Evolutionary conservation across 2,888 invertebrate species (phyloP).

Genomic region (Ypsolopha sequella): DNA sequence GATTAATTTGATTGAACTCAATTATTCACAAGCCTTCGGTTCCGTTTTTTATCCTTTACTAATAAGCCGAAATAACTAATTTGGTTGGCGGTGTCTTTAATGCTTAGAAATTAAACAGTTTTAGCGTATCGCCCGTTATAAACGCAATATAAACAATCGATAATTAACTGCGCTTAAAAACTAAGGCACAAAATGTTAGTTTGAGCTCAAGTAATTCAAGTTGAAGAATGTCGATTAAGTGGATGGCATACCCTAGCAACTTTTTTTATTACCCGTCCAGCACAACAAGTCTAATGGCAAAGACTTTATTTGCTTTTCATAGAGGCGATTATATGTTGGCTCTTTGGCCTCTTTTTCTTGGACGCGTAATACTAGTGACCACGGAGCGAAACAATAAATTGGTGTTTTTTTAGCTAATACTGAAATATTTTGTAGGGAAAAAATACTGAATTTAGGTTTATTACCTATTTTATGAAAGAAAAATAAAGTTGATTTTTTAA

Average conservation of each 20-base stretch:
- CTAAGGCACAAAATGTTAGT: constrained; percentile 38
- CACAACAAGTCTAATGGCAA: too few relatives aligned
- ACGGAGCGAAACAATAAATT: too few relatives aligned
- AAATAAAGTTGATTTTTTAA: too few relatives aligned
- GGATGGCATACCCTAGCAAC: constrained; percentile 9
- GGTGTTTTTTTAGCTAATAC: too few relatives aligned
- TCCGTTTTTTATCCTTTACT: constrained; percentile 50
- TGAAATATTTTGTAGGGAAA: too few relatives aligned
- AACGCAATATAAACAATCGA: constrained; percentile 66
- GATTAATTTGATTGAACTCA: constrained; percentile 70
- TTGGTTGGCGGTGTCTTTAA: constrained; percentile 66
- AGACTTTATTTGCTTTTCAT: too few relatives aligned
- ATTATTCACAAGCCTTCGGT: constrained; percentile 65
- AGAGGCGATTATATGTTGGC: too few relatives aligned
- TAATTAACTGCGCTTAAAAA: constrained; percentile 62
- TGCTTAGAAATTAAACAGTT: constrained; percentile 66
- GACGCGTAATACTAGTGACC: too few relatives aligned
- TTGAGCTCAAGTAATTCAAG: constrained; percentile 14
- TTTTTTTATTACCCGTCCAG: too few relatives aligned
- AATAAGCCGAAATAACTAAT: constrained; percentile 68
- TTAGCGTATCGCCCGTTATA: constrained; percentile 62
- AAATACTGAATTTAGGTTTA: too few relatives aligned
- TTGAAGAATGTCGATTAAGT: constrained; percentile 5
- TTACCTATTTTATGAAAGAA: too few relatives aligned
- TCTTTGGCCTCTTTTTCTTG: too few relatives aligned